Percentiles rank a stretch among this genome's conserved stretches.
phyloP scores from a whole-genome alignment of 2,888 invertebrate species.

The Caenorhabditis auriculariae region DNA sequence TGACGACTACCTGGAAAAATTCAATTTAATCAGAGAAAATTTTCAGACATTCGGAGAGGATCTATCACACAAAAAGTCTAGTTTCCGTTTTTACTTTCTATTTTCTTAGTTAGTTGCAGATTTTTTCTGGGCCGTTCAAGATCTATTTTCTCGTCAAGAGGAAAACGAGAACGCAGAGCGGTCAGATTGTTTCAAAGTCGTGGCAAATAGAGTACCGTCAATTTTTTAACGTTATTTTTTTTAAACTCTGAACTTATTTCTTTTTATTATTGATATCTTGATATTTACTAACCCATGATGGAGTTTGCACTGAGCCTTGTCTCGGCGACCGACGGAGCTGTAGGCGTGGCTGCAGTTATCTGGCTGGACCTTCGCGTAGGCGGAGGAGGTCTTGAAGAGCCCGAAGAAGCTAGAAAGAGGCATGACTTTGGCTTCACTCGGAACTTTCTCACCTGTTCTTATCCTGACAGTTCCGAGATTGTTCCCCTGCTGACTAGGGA shows the following conservation, averaged over 20 bases:
- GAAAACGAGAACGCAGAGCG: no score
- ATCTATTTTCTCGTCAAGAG: not conserved
- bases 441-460: constrained; percentile 25
- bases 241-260: no score
- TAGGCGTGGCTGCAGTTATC: constrained; percentile 62
- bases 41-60: not conserved
- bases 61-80: not conserved
- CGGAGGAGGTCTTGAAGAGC: constrained; percentile 67
- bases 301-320: constrained; percentile 31
- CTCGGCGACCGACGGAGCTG: constrained; percentile 59
- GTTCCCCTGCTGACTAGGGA: no score
- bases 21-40: not conserved
- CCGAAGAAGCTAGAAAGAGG: constrained; percentile 12
- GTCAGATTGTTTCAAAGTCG: not conserved
- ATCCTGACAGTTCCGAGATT: constrained; percentile 19
- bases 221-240: not conserved
- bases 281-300: constrained; percentile 13
- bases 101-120: not conserved
- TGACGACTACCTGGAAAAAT: constrained; percentile 27
- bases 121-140: not conserved
- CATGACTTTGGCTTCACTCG: not conserved
- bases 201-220: not conserved
- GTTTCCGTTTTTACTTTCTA: not conserved
- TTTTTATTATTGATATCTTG: not conserved
- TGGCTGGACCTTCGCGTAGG: constrained; percentile 64